Evolutionary conservation across 2,113 vertebrate genomes (phyloP).

Genomic region (Rhabdornis inornatus): DNA sequence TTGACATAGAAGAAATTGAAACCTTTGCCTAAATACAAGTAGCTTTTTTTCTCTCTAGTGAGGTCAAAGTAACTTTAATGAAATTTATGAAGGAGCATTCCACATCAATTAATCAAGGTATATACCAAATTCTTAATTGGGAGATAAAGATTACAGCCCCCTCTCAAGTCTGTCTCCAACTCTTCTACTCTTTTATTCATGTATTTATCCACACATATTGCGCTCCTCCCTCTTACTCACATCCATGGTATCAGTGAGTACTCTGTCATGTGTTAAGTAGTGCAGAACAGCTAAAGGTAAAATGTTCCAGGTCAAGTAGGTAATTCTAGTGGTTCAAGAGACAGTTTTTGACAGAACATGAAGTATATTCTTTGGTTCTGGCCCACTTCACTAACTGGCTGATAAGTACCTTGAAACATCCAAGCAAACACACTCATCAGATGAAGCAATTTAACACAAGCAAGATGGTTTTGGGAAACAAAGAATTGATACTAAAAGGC

Average conservation of each 20-base stretch:
- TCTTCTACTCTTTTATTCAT: neutral
- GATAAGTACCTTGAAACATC: neutral
- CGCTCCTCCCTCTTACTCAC: neutral
- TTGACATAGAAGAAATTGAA: neutral
- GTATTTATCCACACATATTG: neutral
- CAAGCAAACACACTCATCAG: neutral
- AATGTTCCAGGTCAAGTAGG: neutral
- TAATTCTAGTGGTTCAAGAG: neutral
- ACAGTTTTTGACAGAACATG: neutral
- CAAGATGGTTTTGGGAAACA: neutral
- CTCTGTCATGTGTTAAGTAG: neutral
- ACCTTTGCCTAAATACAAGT: neutral
- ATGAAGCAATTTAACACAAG: neutral
- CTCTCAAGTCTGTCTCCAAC: neutral
- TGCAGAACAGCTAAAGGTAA: neutral
- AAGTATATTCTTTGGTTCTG: neutral
- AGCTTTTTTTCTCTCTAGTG: neutral
- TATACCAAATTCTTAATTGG: neutral
- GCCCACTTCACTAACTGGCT: neutral
- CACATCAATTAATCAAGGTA: neutral
- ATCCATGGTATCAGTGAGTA: neutral
- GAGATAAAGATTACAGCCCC: neutral
- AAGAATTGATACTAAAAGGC: neutral
- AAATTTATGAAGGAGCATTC: neutral
- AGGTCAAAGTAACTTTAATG: neutral